These are phyloP conservation scores for Dasyornis broadbenti DNA, from an alignment of 2,113 vertebrate species.

Conservation along the genomic window DNA sequence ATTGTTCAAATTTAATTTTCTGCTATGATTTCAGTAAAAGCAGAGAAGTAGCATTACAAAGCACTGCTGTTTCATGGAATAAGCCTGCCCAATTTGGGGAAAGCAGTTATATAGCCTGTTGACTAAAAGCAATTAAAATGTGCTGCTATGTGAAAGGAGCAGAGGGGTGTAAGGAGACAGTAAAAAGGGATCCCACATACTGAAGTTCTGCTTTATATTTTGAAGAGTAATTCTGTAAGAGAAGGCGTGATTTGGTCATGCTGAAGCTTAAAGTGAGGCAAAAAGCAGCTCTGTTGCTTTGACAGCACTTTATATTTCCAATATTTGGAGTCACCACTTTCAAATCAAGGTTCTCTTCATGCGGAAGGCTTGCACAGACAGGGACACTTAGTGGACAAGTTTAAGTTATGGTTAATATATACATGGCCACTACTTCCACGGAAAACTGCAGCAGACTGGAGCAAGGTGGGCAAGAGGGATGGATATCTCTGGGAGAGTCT, in stretches of 20 bases:
- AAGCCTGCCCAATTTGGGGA: background rate
- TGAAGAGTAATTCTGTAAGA: background rate
- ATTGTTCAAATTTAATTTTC: background rate
- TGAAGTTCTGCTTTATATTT: background rate
- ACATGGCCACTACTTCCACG: accelerated
- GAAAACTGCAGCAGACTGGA: background rate
- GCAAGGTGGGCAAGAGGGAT: background rate
- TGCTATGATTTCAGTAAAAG: background rate
- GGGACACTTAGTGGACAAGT: background rate
- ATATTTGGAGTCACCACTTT: background rate
- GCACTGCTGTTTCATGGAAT: background rate
- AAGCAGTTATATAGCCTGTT: background rate
- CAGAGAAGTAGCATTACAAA: background rate
- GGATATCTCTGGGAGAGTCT: background rate
- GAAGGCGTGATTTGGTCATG: background rate
- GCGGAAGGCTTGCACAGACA: background rate
- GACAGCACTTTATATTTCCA: background rate
- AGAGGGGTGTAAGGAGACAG: background rate
- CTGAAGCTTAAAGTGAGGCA: background rate
- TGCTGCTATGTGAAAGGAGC: background rate
- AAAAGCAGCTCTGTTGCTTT: background rate
- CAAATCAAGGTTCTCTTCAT: background rate
- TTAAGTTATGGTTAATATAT: background rate
- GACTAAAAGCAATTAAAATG: background rate
- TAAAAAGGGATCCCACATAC: background rate